Percentiles rank a stretch among this genome's conserved stretches.
These are phyloP conservation scores for Drosophila seguyi DNA, from an alignment of 1,140 invertebrate species.

Conservation along the genomic window DNA sequence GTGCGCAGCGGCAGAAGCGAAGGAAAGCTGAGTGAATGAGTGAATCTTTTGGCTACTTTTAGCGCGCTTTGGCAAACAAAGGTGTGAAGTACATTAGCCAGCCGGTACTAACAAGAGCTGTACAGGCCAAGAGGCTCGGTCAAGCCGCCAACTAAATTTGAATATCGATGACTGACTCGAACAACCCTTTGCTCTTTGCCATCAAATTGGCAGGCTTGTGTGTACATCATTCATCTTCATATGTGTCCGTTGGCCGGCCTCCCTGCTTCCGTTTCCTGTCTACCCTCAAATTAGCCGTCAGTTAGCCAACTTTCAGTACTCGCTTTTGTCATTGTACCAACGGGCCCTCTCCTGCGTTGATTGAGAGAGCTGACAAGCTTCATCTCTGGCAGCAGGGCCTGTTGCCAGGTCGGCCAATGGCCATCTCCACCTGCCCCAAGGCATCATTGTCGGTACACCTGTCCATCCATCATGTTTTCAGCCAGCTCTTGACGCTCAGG, in stretches of 20 bases:
- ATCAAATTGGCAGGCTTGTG: slow-evolving; percentile 34
- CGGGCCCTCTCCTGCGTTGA: slow-evolving; percentile 50
- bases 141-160: slow-evolving; percentile 21
- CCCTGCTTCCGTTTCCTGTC: slow-evolving; percentile 29
- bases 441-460: slow-evolving; percentile 4
- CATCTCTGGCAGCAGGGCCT: slow-evolving; percentile 32
- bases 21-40: slow-evolving; percentile 23
- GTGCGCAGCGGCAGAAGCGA: slow-evolving; percentile 26
- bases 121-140: slow-evolving; percentile 24
- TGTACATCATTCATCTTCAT: slow-evolving; percentile 64
- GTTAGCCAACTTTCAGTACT: slow-evolving; percentile 54
- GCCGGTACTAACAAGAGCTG: slow-evolving; percentile 40
- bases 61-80: slow-evolving; percentile 57
- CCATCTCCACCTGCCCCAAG: slow-evolving; percentile 1
- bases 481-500: slow-evolving; percentile 35
- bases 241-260: slow-evolving; percentile 13
- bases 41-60: slow-evolving; percentile 49
- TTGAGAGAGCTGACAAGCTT: slow-evolving; percentile 63
- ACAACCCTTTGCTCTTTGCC: slow-evolving; percentile 12
- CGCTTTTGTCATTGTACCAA: slow-evolving; percentile 51
- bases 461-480: slow-evolving; percentile 18
- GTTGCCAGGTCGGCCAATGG: slow-evolving; percentile 33
- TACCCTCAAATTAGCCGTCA: slow-evolving; percentile 65
- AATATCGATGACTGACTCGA: slow-evolving; percentile 16
- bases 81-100: slow-evolving; percentile 64